A percentile compares a stretch with the other conserved stretches of the same genome.
These are phyloP conservation scores for Paramisgurnus dabryanus DNA, from an alignment of 2,113 vertebrate species.

Conservation along the genomic window DNA sequence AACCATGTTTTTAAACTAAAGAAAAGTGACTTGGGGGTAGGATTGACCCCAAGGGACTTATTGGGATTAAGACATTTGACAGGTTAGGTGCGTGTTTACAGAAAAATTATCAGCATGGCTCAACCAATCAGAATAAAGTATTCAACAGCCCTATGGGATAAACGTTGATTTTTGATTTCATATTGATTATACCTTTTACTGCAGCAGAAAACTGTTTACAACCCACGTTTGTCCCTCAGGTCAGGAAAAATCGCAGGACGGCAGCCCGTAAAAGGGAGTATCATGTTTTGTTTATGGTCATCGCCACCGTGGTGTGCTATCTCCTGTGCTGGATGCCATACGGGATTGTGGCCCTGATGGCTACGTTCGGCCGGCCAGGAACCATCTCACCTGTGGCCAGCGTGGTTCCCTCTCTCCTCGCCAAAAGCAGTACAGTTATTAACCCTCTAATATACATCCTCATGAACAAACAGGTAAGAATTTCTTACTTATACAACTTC, in stretches of 20 bases:
- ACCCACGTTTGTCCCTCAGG: conserved; percentile 59
- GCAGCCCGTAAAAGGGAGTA: conserved; percentile 79
- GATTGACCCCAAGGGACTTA: no score
- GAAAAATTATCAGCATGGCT: no score
- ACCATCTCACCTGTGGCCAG: conserved; percentile 78
- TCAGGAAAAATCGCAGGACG: conserved; percentile 78
- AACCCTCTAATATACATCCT: conserved; percentile 86
- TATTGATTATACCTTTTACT: not conserved
- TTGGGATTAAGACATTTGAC: no score
- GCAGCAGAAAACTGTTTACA: not conserved
- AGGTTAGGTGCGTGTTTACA: no score
- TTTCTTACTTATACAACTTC: not conserved
- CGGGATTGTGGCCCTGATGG: conserved; percentile 80
- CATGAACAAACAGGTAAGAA: conserved; percentile 76
- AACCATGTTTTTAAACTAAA: no score
- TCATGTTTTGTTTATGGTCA: conserved; percentile 81
- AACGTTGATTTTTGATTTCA: no score
- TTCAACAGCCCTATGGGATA: no score
- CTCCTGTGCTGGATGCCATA: conserved; percentile 84
- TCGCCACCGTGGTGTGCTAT: conserved; percentile 79
- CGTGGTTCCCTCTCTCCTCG: conserved; percentile 79
- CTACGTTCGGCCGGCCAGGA: conserved; percentile 78
- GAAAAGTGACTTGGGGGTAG: no score
- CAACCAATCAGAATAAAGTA: no score
- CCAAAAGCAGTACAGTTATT: conserved; percentile 86